phyloP scores from a whole-genome alignment of 2,113 vertebrate genomes.

The Malaclemys terrapin region DNA sequence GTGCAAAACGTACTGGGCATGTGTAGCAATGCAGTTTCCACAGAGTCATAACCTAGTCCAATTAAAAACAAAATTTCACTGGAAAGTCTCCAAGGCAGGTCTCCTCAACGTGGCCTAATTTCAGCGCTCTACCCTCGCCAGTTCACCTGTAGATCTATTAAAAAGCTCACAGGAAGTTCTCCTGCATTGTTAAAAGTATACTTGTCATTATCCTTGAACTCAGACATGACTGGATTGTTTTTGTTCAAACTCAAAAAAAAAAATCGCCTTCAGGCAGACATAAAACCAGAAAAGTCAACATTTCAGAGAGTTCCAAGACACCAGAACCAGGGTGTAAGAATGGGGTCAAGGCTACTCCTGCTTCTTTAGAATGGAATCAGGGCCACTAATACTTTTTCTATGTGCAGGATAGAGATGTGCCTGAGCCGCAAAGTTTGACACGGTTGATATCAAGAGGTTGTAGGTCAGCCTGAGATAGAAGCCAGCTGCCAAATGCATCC shows the following conservation, averaged over 20 bases:
- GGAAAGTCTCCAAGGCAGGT: background rate
- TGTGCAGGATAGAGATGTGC: background rate
- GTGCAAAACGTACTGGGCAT: rapidly evolving
- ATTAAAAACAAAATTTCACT: background rate
- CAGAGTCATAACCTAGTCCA: slow-evolving; percentile 25
- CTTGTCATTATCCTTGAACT: background rate
- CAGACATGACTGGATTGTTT: rapidly evolving
- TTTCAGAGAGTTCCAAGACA: background rate
- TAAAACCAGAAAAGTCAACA: background rate
- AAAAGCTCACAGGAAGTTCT: background rate
- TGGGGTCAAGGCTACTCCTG: background rate
- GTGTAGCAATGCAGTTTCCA: background rate
- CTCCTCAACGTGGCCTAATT: background rate
- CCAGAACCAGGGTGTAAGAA: background rate
- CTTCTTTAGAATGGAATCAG: background rate
- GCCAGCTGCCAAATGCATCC: background rate
- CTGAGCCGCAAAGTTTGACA: background rate
- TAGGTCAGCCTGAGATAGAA: background rate
- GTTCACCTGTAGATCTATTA: slow-evolving; percentile 3
- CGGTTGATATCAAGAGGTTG: background rate
- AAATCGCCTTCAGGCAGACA: background rate
- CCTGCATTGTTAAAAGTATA: background rate
- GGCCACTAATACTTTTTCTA: background rate
- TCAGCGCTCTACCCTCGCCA: rapidly evolving
- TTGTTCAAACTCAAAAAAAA: background rate